Evolutionary conservation across 2,113 vertebrate genomes (phyloP), one percentile per base, ranked within the genome.

Genomic region (Ovis canadensis): DNA sequence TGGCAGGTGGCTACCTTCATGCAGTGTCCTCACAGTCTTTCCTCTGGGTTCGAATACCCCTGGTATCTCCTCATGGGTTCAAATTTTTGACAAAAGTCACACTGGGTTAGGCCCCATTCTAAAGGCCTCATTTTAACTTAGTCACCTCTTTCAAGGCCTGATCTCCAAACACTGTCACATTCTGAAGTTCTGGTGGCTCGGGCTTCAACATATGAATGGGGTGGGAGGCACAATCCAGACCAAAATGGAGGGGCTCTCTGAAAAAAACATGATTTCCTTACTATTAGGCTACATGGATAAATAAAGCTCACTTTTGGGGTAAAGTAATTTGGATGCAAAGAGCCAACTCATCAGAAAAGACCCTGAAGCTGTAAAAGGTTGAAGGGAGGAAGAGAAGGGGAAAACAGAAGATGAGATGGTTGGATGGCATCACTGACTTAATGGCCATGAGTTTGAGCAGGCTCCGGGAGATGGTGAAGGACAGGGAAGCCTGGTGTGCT

Each of bases 201-300:
- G 21, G 5, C 31, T 77, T 86, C 55, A 25, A 27, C 5, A 40
- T 15, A 43, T 27, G 48, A 78, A 60, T 91, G 25, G 43, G 23
- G 12, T 15, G 11, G 9, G 36, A 52, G 5, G 16, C 0, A 54
- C 33, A 45, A 55, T 45, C 50, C 45, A 50, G 64, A 11, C 7
- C 33, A 4, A 13, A 84, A 84, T 48, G 85, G 29, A 62, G 8
- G 10, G 8, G 40, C 27, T 57, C 48, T 31, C 36, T 86, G 71
- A 88, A 77, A 95, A 96, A 55, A 91, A 71, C 78, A 25, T 84
- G 60, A 85, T 36, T 60, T 48, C 62, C 21, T 21, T 48, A 80
- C 27, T 21, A 25, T 5, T 5, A 83, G 19, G 23, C 11, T 36
- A 45, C 7, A 40, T 0, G 27, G 48, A 59, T 9, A 91, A 2